These are phyloP conservation scores for western clawed frog (Xenopus tropicalis) DNA, from an alignment of 2,113 vertebrate species.

Conservation along the genomic window UCB_Xtro_10.0 CM004448.2:109997001-109997500, in stretches of 20 bases:
- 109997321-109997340: conserved; percentile 36
- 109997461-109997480: too few species aligned
- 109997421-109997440: conserved; percentile 6
- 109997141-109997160: conserved; percentile 59
- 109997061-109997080: too few species aligned
- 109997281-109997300: conserved; percentile 29
- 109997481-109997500: too few species aligned
- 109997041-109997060: too few species aligned
- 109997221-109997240: conserved; percentile 21
- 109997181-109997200: conserved; percentile 57
- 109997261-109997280: conserved; percentile 23
- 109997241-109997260: conserved; percentile 18
- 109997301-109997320: conserved; percentile 32
- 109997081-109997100: too few species aligned
- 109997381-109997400: conserved; percentile 14
- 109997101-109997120: too few species aligned
- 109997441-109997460: not conserved
- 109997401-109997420: not conserved
- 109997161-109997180: conserved; percentile 76
- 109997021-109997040: too few species aligned
- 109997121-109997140: too few species aligned
- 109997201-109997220: conserved; percentile 4
- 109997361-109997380: conserved; percentile 34
- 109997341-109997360: conserved; percentile 30
- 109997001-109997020: too few species aligned